Evolutionary conservation across 2,797 vertebrate species (phyloP).

Genomic region (Tenualosa ilisha): DNA sequence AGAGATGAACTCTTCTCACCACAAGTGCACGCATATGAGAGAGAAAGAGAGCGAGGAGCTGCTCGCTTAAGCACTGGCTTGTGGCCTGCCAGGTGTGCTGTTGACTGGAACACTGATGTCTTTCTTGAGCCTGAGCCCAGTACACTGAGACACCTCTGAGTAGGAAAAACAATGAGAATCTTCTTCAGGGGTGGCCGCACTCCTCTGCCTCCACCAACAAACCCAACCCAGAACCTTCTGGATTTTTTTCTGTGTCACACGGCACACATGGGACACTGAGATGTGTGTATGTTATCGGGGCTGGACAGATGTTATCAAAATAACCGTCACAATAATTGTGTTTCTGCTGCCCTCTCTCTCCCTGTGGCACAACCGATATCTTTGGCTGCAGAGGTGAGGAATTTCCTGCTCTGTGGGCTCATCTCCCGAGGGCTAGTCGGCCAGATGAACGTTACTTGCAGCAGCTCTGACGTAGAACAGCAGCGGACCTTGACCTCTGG

Average conservation of each 20-base stretch:
- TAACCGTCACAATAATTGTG: constrained; percentile 34
- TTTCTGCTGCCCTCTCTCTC: constrained; percentile 48
- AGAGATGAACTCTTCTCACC: constrained; percentile 23
- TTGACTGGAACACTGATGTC: constrained; percentile 10
- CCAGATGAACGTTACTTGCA: background rate
- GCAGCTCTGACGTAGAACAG: background rate
- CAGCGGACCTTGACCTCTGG: background rate
- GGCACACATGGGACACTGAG: constrained; percentile 41
- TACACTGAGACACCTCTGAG: constrained; percentile 28
- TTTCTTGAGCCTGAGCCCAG: constrained; percentile 16
- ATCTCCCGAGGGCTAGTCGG: background rate
- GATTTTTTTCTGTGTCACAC: constrained; percentile 18
- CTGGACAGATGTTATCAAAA: constrained; percentile 36
- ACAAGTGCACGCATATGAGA: background rate
- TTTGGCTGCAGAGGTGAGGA: constrained; percentile 37
- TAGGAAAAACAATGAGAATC: constrained; percentile 35
- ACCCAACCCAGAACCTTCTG: background rate
- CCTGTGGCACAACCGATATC: constrained; percentile 12
- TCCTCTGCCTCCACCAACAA: background rate
- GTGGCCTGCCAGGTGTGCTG: constrained; percentile 42
- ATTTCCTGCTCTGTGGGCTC: constrained; percentile 55
- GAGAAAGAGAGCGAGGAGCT: background rate
- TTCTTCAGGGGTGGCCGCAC: constrained; percentile 27
- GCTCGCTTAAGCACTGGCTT: background rate
- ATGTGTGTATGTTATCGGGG: constrained; percentile 35